Percentiles rank a stretch among this genome's conserved stretches.
phyloP scores from a whole-genome alignment of 2,113 vertebrate genomes.

The Ibidorhyncha struthersii region DNA sequence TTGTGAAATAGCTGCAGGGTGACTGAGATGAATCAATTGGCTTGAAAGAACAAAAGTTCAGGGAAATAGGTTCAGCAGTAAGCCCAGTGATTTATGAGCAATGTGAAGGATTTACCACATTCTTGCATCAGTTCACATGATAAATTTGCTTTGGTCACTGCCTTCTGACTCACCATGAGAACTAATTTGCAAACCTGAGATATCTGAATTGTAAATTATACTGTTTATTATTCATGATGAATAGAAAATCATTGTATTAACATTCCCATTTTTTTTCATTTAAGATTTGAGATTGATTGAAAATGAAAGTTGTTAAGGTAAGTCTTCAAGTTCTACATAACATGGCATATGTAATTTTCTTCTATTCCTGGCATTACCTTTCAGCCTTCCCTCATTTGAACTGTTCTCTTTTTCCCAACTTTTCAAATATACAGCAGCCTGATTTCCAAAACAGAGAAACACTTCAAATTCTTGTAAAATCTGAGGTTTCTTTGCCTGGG shows the following conservation, averaged over 20 bases:
- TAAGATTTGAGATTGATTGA: not conserved
- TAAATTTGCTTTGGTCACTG: constrained; percentile 47
- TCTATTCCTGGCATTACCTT: not conserved
- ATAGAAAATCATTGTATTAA: not conserved
- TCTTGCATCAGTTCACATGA: constrained; percentile 12
- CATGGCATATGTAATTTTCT: not conserved
- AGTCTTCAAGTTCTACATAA: not conserved
- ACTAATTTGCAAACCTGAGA: constrained; percentile 13
- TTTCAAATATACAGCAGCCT: not conserved
- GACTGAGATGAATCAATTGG: constrained; percentile 12
- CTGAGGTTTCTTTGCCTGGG: not conserved
- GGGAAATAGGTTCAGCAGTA: not conserved
- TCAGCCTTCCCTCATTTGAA: not conserved
- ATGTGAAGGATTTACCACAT: constrained; percentile 15
- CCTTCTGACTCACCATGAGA: constrained; percentile 14
- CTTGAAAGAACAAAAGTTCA: constrained; percentile 41
- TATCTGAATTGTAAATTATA: constrained; percentile 44
- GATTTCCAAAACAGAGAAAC: not conserved
- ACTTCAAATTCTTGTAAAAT: not conserved
- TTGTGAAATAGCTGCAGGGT: not conserved
- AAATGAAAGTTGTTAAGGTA: not conserved
- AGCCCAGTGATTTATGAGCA: constrained; percentile 42
- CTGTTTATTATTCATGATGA: constrained; percentile 45
- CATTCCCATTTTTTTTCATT: not conserved
- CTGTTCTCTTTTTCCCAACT: not conserved